Conservation (phyloP, 2,113 vertebrate species). For the Tetrax tetrax region DNA sequence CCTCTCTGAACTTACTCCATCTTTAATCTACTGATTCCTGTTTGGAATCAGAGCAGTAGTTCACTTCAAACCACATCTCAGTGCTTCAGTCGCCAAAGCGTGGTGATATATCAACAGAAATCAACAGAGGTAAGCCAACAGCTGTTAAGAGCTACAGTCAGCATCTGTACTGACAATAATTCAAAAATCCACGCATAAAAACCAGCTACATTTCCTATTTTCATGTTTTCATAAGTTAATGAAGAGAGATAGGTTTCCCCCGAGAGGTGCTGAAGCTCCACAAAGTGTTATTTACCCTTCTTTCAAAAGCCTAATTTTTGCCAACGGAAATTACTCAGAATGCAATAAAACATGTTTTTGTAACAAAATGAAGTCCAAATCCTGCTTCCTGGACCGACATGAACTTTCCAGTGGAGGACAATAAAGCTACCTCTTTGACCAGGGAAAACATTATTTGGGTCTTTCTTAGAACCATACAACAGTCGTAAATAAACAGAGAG, state of each 20-base stretch:
- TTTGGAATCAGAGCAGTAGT: background rate
- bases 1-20: background rate
- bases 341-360: conserved; percentile 53
- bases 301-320: background rate
- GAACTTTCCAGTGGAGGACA: conserved; percentile 12
- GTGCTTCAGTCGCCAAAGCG: fast-evolving
- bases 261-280: background rate
- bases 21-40: background rate
- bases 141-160: background rate
- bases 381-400: background rate
- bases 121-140: background rate
- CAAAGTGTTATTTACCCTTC: background rate
- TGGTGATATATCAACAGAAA: background rate
- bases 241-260: conserved; percentile 7
- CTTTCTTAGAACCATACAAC: background rate
- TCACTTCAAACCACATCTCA: background rate
- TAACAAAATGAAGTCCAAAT: conserved; percentile 1
- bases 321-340: conserved; percentile 51
- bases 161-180: background rate
- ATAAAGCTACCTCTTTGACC: background rate
- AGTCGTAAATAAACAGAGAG: background rate
- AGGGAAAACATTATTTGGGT: background rate
- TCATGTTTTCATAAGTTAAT: conserved; percentile 2
- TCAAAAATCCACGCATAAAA: background rate
- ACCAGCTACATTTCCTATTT: background rate